These are phyloP conservation scores for Macrophya annulata DNA, from an alignment of 2,888 invertebrate genomes.

Conservation along the genomic window DNA sequence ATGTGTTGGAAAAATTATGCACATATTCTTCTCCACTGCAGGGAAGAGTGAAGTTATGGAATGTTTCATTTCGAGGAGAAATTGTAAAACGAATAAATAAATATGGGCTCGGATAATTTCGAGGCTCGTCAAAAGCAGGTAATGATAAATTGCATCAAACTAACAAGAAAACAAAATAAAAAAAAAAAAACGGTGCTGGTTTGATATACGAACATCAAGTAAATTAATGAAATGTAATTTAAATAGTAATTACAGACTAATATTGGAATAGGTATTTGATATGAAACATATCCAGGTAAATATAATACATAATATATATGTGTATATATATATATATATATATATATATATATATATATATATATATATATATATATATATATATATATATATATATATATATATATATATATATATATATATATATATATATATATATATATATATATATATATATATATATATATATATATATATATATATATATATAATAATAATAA, in stretches of 20 bases:
- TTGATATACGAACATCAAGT: not conserved
- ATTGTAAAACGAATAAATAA: not conserved
- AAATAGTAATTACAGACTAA: slow-evolving; percentile 18
- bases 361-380: too few species aligned
- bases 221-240: slow-evolving; percentile 25
- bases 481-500: too few species aligned
- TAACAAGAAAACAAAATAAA: not conserved
- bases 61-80: not conserved
- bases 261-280: slow-evolving; percentile 50
- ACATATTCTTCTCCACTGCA: not conserved
- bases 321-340: too few species aligned
- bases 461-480: too few species aligned
- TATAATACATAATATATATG: slow-evolving; percentile 55
- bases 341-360: too few species aligned
- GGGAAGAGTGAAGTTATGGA: not conserved
- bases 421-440: too few species aligned
- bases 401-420: slow-evolving; percentile 62
- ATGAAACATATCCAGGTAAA: slow-evolving; percentile 63
- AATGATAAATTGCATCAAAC: not conserved
- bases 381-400: too few species aligned
- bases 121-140: not conserved
- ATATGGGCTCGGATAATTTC: not conserved
- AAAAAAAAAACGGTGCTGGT: slow-evolving; percentile 1
- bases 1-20: too few species aligned
- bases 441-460: too few species aligned